Base-by-base conservation (phyloP, 2,888 invertebrate species). In the Iselma pallidipennis region DNA sequence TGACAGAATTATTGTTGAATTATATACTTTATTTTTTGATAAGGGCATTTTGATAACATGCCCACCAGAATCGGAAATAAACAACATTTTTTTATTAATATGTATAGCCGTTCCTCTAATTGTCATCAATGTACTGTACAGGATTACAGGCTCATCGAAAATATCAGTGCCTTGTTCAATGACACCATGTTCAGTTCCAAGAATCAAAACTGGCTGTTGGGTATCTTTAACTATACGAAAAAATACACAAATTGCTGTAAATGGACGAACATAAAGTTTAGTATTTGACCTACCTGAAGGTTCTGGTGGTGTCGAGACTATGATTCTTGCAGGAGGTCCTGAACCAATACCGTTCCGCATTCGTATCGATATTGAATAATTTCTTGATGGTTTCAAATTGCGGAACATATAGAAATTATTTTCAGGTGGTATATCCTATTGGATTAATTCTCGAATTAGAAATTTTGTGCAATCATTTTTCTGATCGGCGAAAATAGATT, bases 301-400 rank as follows among this genome's bases (percentile, higher is more conserved):
- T 78, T 87, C 84, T 7, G 87, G 84, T 2, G 89, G 88, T 0
- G 93, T 94, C 4, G 87, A 85, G 12, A 92, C 87, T 55, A 83
- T 83, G 9, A 86, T 85, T 55, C 82, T 82, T 0, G 89, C 88
- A 4, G 86, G 81, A 0, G 94, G 94, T 2, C 95, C 94, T 72
- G 90, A 89, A 2, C 95, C 95, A 28, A 89, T 87, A 1, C 86
- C 86, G 76, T 95, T 95, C 67, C 90, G 84, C 89, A 94, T 93
- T 2, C 89, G 86, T 21, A 95, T 86, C 12, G 89, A 88, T n/a
- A 95, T 85, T 5, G 88, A 88, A 76, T 94, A 95, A 73, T 89
- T 90, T 21, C 87, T 86, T 23, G 87, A 85, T 0, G 93, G 87
- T 54, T 85, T 82, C 66, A 95, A 82, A 76, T 91, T 89, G 82